Base-by-base conservation (phyloP, 2,113 vertebrate genomes). In the Pao palembangensis region DNA sequence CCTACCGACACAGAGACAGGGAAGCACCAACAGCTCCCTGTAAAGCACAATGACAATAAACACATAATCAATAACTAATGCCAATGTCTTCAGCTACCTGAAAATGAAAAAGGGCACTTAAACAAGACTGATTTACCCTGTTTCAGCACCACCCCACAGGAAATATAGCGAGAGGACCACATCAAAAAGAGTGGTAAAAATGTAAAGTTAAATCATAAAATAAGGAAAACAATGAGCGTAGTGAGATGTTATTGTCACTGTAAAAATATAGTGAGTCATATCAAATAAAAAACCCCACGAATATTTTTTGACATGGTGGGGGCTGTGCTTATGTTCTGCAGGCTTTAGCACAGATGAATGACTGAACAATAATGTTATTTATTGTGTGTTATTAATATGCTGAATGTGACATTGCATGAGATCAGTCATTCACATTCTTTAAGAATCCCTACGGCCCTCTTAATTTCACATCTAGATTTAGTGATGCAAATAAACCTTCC, bases 391-490 rank as follows among this genome's bases (percentile, higher is more conserved):
- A 79, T 72, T 69, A 65, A 67, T 75, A 57, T 59, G 67, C 60
- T 80, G 63, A 72, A 73, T 67, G 76, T 83, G 81, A 73, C 69
- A 75, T 69, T 65, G 71, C 69, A 46, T 82, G 80, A 82, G 68
- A 71, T 85, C 56, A 84, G 73, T 61, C 62, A 82, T 70, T 64
- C 47, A 20, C 82, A 81, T 85, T 82, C 78, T 82, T 80, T n/a
- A 80, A 63, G 70, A 84, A 78, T 84, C 82, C 85, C 87, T 54
- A 21, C 58, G 74, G 82, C 75, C 73, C 17, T 75, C 19, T 67
- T 65, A 51, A 46, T 73, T 73, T 83, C 69, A 74, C 86, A 84
- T 85, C 71, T 84, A 79, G 79, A 62, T 64, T 68, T 42, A 60
- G 59, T 63, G 67, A 80, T 63, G 21, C 61, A 71, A 58, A 73